Evolutionary conservation across 2,888 invertebrate genomes (phyloP).

Genomic region (Mechanitis messenoides): DNA sequence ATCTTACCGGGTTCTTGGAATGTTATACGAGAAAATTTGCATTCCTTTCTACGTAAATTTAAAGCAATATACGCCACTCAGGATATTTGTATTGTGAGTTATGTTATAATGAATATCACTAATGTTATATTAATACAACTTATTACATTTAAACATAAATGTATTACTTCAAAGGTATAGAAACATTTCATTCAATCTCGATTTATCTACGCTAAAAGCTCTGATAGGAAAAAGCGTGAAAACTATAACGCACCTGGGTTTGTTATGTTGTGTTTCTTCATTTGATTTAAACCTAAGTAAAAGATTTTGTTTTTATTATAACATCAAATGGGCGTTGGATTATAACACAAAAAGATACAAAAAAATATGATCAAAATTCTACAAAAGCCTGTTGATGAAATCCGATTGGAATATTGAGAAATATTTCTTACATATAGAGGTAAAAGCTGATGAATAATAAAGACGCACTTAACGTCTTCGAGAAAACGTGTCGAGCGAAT

Average conservation of each 20-base stretch:
- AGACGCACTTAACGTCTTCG: conserved; percentile 46
- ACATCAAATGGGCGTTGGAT: no score
- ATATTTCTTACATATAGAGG: conserved; percentile 33
- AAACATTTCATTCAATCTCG: conserved; percentile 45
- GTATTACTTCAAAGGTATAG: background rate
- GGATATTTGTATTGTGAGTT: conserved; percentile 3
- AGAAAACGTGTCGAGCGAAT: conserved; percentile 35
- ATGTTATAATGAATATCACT: conserved; percentile 5
- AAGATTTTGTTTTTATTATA: background rate
- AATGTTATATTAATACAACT: background rate
- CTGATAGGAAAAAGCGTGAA: conserved; percentile 20
- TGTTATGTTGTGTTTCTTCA: no score
- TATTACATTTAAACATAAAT: background rate
- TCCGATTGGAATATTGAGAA: conserved; percentile 14
- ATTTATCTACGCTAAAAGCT: conserved; percentile 40
- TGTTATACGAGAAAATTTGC: conserved; percentile 23
- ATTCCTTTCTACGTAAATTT: conserved; percentile 25
- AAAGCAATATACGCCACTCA: conserved; percentile 28
- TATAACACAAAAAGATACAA: no score
- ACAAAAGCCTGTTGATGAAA: background rate
- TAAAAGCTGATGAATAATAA: conserved; percentile 47
- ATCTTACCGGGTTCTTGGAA: conserved; percentile 21
- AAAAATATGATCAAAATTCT: background rate
- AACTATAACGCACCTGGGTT: conserved; percentile 3
- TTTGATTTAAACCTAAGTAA: background rate